Percentiles rank a stretch among this genome's conserved stretches.
These are phyloP conservation scores for Lasioglossum figueresi DNA, from an alignment of 2,888 invertebrate genomes.

Conservation along the genomic window DNA sequence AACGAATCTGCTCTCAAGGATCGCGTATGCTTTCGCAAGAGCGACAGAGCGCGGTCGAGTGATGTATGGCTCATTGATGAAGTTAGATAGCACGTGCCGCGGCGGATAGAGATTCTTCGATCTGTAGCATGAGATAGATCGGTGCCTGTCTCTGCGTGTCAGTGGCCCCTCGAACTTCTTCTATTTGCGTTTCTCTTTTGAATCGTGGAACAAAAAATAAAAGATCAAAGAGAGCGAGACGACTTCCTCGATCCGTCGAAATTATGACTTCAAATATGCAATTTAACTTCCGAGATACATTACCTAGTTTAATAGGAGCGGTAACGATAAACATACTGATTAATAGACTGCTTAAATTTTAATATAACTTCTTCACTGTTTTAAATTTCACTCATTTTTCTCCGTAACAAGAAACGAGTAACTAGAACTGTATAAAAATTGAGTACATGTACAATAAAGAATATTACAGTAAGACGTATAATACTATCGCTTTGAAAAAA, in stretches of 20 bases:
- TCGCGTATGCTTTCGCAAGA: neutral
- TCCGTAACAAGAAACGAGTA: too few species aligned
- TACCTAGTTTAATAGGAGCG: too few species aligned
- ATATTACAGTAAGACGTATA: too few species aligned
- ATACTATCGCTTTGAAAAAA: too few species aligned
- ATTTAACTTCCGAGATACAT: too few species aligned
- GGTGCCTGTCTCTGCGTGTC: slow-evolving; percentile 18
- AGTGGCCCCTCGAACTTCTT: slow-evolving; percentile 2
- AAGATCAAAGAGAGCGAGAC: neutral
- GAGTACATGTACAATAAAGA: too few species aligned
- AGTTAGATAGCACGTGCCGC: slow-evolving; percentile 57
- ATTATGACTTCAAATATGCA: neutral
- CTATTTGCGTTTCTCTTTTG: neutral
- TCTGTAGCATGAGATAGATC: slow-evolving; percentile 28
- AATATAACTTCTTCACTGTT: too few species aligned
- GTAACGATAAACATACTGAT: too few species aligned
- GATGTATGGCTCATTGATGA: slow-evolving; percentile 52
- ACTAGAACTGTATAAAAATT: too few species aligned
- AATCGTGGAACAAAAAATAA: neutral
- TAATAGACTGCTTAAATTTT: too few species aligned
- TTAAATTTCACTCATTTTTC: too few species aligned
- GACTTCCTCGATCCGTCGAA: neutral
- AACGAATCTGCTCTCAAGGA: slow-evolving; percentile 15
- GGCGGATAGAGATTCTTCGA: neutral
- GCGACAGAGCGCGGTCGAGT: slow-evolving; percentile 18